Conservation (phyloP, 2,888 invertebrate genomes). For the Elysia crispata region DNA sequence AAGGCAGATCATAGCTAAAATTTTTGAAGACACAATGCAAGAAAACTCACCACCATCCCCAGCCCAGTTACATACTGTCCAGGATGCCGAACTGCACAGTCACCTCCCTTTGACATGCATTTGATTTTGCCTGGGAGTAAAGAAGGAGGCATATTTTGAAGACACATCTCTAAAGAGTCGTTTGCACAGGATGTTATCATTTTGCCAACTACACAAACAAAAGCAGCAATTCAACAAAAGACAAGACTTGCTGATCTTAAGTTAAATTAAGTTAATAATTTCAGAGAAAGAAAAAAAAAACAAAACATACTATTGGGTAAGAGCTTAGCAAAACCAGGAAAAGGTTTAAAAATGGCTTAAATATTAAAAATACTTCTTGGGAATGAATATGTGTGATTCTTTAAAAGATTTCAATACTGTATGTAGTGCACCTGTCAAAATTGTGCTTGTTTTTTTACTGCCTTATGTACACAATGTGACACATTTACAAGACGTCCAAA, state of each 20-base stretch:
- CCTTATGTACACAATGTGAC: no score
- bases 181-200: background rate
- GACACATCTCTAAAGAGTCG: background rate
- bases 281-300: background rate
- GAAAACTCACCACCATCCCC: conserved; percentile 74
- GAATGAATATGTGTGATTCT: no score
- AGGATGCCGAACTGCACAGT: conserved; percentile 94
- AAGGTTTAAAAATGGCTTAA: no score
- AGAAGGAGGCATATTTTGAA: background rate
- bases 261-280: background rate
- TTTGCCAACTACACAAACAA: background rate
- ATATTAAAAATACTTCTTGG: no score
- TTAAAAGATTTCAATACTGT: no score
- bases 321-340: no score
- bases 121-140: conserved; percentile 85
- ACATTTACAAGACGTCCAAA: no score
- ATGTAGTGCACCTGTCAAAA: no score
- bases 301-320: background rate
- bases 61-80: conserved; percentile 91
- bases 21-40: background rate
- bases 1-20: background rate
- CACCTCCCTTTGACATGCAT: conserved; percentile 96
- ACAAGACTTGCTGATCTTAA: background rate
- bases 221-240: background rate
- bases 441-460: no score